These are phyloP conservation scores for Gadus macrocephalus DNA, from an alignment of 2,113 vertebrate species.

Conservation along the genomic window DNA sequence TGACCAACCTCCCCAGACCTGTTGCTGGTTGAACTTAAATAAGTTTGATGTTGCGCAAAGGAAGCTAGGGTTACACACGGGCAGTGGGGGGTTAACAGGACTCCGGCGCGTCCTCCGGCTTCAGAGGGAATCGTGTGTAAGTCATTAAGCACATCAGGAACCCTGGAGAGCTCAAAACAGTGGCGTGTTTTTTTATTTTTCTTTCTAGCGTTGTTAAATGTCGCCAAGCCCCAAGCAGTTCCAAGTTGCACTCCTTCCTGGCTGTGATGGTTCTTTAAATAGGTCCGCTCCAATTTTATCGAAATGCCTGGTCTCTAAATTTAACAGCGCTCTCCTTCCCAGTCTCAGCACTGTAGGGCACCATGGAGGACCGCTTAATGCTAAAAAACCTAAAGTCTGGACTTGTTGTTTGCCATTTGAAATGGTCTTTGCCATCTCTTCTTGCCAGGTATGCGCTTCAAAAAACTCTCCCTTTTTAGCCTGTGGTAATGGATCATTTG, in stretches of 20 bases:
- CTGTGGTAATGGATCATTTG: conserved; percentile 22
- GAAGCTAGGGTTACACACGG: conserved; percentile 21
- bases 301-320: conserved; percentile 34
- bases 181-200: not conserved
- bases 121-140: conserved; percentile 19
- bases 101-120: conserved; percentile 20
- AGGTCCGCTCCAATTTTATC: conserved; percentile 40
- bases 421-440: conserved; percentile 33
- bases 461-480: conserved; percentile 6
- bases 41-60: not conserved
- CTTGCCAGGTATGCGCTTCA: conserved; percentile 40
- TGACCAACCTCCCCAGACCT: not conserved
- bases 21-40: not conserved
- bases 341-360: conserved; percentile 1
- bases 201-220: not conserved
- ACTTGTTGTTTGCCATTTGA: conserved; percentile 15
- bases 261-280: conserved; percentile 51
- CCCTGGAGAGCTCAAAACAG: conserved; percentile 15
- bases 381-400: conserved; percentile 32
- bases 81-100: conserved; percentile 25
- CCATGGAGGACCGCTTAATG: conserved; percentile 40
- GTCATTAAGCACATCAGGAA: conserved; percentile 28
- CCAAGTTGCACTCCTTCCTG: conserved; percentile 9
- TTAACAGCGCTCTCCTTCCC: conserved; percentile 26
- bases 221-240: not conserved